Conservation (phyloP, 2,888 invertebrate species). For the Helicoverpa assulta region DNA sequence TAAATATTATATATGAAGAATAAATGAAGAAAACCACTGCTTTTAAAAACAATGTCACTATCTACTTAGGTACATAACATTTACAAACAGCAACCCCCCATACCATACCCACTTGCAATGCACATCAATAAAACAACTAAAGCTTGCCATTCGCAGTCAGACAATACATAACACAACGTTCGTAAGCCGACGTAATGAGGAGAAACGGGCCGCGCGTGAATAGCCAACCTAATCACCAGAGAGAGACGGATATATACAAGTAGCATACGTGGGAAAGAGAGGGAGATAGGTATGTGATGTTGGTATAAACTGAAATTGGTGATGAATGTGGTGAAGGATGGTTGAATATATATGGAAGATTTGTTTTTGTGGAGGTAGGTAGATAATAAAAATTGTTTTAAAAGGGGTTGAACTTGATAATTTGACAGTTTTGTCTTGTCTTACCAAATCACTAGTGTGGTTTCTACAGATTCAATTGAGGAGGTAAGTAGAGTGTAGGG, state of each 20-base stretch:
- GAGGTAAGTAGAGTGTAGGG: too few relatives aligned
- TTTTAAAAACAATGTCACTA: background rate
- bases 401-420: background rate
- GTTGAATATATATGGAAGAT: conserved; percentile 60
- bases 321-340: conserved; percentile 66
- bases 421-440: too few relatives aligned
- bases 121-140: conserved; percentile 85
- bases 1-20: too few relatives aligned
- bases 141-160: conserved; percentile 79
- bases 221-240: conserved; percentile 79
- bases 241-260: conserved; percentile 58
- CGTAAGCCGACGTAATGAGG: conserved; percentile 85
- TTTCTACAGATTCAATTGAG: too few relatives aligned
- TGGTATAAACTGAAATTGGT: conserved; percentile 72
- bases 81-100: conserved; percentile 37
- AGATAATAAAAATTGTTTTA: background rate
- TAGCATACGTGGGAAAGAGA: conserved; percentile 61
- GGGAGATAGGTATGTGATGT: conserved; percentile 57
- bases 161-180: conserved; percentile 79
- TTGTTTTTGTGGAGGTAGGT: conserved; percentile 44
- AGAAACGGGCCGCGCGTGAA: conserved; percentile 85
- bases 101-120: conserved; percentile 56
- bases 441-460: too few relatives aligned
- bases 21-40: too few relatives aligned
- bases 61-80: conserved; percentile 1